Evolutionary conservation across 2,888 invertebrate genomes (phyloP), one percentile per base, ranked within the genome.

Genomic region (Cremastobaeus sp.): DNA sequence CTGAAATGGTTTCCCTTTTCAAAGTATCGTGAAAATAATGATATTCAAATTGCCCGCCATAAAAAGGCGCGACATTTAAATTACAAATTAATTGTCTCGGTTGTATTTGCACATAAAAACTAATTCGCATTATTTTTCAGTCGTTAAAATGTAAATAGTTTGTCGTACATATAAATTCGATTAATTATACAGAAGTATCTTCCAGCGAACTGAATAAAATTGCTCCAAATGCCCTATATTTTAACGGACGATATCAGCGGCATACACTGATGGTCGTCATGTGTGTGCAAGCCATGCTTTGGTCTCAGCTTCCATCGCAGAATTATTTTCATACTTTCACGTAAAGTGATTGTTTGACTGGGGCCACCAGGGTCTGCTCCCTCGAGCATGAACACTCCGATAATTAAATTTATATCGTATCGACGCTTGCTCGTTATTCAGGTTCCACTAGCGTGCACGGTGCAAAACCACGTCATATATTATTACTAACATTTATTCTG

Each of bases 291-390:
- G 41, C 50, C 43, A 55, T 59, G 41, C 43, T 32, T 9, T 21
- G 48, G 76, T 52, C 65, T 73, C 76, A 54, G 78, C 78, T 80
- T 82, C 76, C 79, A 78, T 76, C 77, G 78, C 69, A 81, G 83
- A 83, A 85, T 85, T 82, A 85, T 86, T 86, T 86, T 83, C 84
- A 85, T 85, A 85, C 86, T 86, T 86, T 86, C 85, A 85, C 85
- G 85, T 85, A 84, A 85, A 85, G 85, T 85, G 86, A 86, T 86
- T 86, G 86, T 86, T 85, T 83, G 80, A 80, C 65, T 77, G 77
- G 79, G 80, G 82, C 82, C 81, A 81, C 78, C 78, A 81, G 83
- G 79, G 81, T 62, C 82, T 83, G 84, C 82, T 83, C 83, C 78
- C 59, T 83, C 80, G 81, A 84, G 86, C 85, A 85, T 85, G 85